Evolutionary conservation across 2,888 invertebrate species (phyloP).

Genomic region (Allygus modestus): DNA sequence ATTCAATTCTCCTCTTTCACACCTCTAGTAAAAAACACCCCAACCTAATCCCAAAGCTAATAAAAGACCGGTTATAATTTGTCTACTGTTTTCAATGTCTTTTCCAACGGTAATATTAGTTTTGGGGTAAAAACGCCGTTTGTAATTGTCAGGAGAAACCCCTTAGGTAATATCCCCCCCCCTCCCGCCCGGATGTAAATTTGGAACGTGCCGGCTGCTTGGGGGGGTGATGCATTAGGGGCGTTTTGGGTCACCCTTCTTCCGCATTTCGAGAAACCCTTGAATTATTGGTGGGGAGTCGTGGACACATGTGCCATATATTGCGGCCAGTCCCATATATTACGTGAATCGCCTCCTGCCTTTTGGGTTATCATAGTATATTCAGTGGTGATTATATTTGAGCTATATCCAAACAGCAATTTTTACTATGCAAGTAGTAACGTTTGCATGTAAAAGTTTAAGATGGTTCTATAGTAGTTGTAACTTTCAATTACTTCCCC

Average conservation of each 20-base stretch:
- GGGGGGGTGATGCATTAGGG: neutral
- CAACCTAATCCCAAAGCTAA: constrained; percentile 6
- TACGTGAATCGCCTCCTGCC: no score
- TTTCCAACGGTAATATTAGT: constrained; percentile 19
- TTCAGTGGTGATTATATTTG: no score
- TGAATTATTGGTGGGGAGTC: constrained; percentile 30
- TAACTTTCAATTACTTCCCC: no score
- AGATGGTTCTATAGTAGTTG: no score
- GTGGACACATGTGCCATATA: constrained; percentile 33
- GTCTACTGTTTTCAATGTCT: constrained; percentile 32
- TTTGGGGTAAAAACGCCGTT: constrained; percentile 4
- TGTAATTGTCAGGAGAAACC: constrained; percentile 44
- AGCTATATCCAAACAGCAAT: no score
- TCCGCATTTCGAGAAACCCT: constrained; percentile 57
- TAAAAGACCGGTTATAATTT: constrained; percentile 25
- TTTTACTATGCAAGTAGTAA: no score
- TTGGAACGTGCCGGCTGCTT: constrained; percentile 10
- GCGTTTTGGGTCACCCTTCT: constrained; percentile 11
- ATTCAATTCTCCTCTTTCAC: no score
- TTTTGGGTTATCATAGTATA: no score
- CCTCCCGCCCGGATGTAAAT: constrained; percentile 4
- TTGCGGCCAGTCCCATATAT: neutral
- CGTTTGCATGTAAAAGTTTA: no score
- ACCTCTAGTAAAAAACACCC: neutral
- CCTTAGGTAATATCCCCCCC: neutral